Conservation (phyloP, 1,140 invertebrate species). For the Diuraphis noxia region DNA sequence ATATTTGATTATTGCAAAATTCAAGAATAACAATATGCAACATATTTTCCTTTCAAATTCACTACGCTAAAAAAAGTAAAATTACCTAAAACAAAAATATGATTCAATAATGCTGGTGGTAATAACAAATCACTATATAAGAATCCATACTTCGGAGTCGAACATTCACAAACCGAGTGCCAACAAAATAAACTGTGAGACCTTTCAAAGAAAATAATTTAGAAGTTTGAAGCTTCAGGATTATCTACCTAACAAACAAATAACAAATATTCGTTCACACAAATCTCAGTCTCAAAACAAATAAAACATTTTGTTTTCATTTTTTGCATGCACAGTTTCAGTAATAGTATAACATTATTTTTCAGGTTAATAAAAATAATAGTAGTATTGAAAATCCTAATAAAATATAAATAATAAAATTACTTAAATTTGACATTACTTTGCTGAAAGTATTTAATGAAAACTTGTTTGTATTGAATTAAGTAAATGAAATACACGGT, state of each 20-base stretch:
- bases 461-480: neutral
- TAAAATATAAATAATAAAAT: neutral
- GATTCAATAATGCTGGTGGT: conserved; percentile 45
- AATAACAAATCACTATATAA: conserved; percentile 42
- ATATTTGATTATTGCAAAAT: conserved; percentile 27
- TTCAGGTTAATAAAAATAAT: conserved; percentile 12
- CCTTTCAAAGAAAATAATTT: conserved; percentile 37
- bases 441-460: conserved; percentile 30
- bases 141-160: conserved; percentile 33
- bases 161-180: conserved; percentile 51
- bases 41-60: conserved; percentile 43
- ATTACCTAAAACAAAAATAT: conserved; percentile 47
- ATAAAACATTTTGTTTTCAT: conserved; percentile 30
- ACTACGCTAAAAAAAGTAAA: conserved; percentile 46
- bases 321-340: conserved; percentile 45
- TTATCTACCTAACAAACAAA: conserved; percentile 44
- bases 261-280: conserved; percentile 24
- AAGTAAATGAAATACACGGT: neutral
- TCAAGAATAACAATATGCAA: conserved; percentile 45
- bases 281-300: conserved; percentile 34
- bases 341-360: neutral
- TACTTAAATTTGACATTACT: conserved; percentile 23
- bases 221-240: conserved; percentile 36
- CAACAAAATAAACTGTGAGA: conserved; percentile 46
- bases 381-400: neutral